A percentile compares a stretch with the other conserved stretches of the same genome.
Conservation (phyloP, 2,113 vertebrate species). For the Psophia crepitans region DNA sequence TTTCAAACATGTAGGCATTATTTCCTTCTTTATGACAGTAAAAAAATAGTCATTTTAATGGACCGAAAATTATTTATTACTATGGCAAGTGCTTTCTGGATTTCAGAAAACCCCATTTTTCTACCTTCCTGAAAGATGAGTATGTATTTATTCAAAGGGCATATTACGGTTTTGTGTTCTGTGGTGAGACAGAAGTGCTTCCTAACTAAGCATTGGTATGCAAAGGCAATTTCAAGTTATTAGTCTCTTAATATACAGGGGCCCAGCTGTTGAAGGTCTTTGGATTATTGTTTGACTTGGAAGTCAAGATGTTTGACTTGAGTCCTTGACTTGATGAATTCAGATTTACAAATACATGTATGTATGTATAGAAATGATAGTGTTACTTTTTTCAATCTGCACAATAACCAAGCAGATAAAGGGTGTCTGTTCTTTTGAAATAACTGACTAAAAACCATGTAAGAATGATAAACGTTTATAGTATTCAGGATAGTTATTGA, state of each 20-base stretch:
- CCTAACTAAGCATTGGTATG: background rate
- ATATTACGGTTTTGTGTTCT: background rate
- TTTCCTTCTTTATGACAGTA: background rate
- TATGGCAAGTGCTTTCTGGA: background rate
- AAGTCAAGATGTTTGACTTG: background rate
- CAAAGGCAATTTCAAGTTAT: background rate
- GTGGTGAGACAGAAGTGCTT: background rate
- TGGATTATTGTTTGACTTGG: background rate
- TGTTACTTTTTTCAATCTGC: background rate
- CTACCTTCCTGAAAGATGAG: background rate
- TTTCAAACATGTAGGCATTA: background rate
- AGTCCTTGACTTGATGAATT: background rate
- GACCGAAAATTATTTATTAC: background rate
- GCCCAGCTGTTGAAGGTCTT: background rate
- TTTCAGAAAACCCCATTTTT: background rate
- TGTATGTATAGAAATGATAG: background rate
- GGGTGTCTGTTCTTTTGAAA: background rate
- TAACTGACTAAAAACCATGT: background rate
- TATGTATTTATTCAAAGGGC: background rate
- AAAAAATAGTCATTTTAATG: background rate
- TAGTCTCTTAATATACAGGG: no score
- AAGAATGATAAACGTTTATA: background rate
- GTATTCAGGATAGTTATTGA: background rate
- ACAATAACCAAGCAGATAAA: background rate
- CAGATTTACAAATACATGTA: background rate